Evolutionary conservation across 2,113 vertebrate genomes (phyloP).

Genomic region (Hypanus sabinus): DNA sequence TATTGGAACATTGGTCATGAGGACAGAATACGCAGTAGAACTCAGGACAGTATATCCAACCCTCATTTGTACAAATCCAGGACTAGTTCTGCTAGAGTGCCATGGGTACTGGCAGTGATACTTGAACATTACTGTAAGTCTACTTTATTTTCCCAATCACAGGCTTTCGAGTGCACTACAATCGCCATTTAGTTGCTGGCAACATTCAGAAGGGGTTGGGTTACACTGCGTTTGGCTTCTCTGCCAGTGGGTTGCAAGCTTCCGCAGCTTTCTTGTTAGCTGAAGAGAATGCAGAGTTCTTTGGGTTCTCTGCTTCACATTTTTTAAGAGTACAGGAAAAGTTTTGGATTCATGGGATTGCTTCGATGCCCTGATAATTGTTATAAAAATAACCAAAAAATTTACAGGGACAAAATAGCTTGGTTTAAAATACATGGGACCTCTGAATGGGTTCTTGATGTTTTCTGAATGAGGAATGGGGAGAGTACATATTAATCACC

Average conservation of each 20-base stretch:
- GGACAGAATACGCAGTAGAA: constrained; percentile 47
- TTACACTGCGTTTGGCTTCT: constrained; percentile 43
- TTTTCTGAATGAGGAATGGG: not conserved
- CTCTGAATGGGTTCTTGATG: not conserved
- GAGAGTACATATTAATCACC: not conserved
- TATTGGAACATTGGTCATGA: constrained; percentile 58
- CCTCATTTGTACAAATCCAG: constrained; percentile 43
- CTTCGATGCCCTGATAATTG: not conserved
- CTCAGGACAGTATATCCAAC: constrained; percentile 47
- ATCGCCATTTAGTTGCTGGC: constrained; percentile 45
- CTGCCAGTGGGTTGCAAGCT: constrained; percentile 42
- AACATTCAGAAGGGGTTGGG: constrained; percentile 45
- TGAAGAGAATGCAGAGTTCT: not conserved
- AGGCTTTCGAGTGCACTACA: constrained; percentile 1
- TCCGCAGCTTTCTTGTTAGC: not conserved
- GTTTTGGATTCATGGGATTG: not conserved
- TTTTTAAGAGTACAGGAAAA: not conserved
- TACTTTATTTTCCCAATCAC: constrained; percentile 19
- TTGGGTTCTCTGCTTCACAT: not conserved
- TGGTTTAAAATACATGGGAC: not conserved
- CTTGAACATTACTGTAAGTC: constrained; percentile 35
- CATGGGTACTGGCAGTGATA: constrained; percentile 42
- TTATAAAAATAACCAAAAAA: not conserved
- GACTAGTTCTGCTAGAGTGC: constrained; percentile 45
- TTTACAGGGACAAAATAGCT: not conserved